Conservation (phyloP, 2,797 vertebrate species). For the Taeniopygia guttata region DNA sequence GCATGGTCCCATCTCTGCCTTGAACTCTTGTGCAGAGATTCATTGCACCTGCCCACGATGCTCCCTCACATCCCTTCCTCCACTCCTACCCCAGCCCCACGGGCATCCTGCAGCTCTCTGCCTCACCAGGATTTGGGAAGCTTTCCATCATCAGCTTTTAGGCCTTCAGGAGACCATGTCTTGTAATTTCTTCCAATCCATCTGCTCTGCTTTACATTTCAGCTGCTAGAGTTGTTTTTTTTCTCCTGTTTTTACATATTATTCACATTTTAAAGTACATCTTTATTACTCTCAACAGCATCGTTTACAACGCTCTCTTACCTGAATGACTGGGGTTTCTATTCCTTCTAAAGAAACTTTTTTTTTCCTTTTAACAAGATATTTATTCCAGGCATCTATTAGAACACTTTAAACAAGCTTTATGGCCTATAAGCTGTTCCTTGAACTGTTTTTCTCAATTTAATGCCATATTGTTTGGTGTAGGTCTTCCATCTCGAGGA, state of each 20-base stretch:
- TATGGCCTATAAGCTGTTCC: background rate
- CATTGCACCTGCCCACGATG: rapidly evolving
- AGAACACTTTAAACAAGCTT: background rate
- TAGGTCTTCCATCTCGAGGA: background rate
- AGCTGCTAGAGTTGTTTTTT: background rate
- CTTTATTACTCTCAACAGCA: background rate
- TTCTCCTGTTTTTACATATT: background rate
- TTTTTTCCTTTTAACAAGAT: background rate
- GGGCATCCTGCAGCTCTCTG: background rate
- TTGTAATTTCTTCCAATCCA: background rate
- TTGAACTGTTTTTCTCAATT: background rate
- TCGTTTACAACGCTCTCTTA: background rate
- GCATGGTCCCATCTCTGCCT: background rate
- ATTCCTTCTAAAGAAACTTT: background rate
- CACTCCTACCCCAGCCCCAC: rapidly evolving
- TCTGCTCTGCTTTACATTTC: background rate
- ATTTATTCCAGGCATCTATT: background rate
- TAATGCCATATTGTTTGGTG: background rate
- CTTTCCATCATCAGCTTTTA: background rate
- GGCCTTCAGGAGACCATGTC: background rate
- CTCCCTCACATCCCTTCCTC: rapidly evolving
- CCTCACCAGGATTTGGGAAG: background rate
- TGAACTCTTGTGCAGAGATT: background rate
- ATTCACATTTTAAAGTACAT: background rate
- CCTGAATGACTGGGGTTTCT: rapidly evolving